Percentiles rank a stretch among this genome's conserved stretches.
Conservation (phyloP, 2,888 invertebrate genomes). For the Heterodera filipjevi region DNA sequence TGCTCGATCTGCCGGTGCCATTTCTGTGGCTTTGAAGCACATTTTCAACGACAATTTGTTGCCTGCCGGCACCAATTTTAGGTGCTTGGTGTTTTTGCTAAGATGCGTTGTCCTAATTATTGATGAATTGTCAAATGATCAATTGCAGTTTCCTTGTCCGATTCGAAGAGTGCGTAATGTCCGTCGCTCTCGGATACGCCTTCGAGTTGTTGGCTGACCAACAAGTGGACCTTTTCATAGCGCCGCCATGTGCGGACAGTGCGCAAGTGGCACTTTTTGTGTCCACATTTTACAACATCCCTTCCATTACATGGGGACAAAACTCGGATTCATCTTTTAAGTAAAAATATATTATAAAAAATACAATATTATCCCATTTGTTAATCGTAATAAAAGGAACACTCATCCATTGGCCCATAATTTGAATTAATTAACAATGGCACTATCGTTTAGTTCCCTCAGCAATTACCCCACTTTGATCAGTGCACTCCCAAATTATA, state of each 20-base stretch:
- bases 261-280: conserved; percentile 13
- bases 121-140: too few relatives aligned
- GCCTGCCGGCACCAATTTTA: conserved; percentile 36
- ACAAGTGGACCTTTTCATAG: conserved; percentile 50
- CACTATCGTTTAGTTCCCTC: conserved; percentile 19
- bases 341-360: too few relatives aligned
- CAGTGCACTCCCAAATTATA: conserved; percentile 37
- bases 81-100: not conserved
- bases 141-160: conserved; percentile 38
- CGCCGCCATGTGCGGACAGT: conserved; percentile 50
- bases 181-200: conserved; percentile 36
- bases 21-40: conserved; percentile 47
- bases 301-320: conserved; percentile 48
- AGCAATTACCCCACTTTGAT: conserved; percentile 40
- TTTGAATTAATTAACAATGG: too few relatives aligned
- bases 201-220: conserved; percentile 45
- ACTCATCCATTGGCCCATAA: too few relatives aligned
- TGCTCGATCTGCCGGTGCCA: conserved; percentile 47
- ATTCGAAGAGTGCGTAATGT: conserved; percentile 40
- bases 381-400: too few relatives aligned
- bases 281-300: conserved; percentile 46
- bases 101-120: too few relatives aligned
- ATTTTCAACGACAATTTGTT: conserved; percentile 37
- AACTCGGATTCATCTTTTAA: conserved; percentile 15
- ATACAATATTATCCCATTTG: too few relatives aligned